Evolutionary conservation across 2,113 vertebrate species (phyloP).

Genomic region (Cygnus atratus): DNA sequence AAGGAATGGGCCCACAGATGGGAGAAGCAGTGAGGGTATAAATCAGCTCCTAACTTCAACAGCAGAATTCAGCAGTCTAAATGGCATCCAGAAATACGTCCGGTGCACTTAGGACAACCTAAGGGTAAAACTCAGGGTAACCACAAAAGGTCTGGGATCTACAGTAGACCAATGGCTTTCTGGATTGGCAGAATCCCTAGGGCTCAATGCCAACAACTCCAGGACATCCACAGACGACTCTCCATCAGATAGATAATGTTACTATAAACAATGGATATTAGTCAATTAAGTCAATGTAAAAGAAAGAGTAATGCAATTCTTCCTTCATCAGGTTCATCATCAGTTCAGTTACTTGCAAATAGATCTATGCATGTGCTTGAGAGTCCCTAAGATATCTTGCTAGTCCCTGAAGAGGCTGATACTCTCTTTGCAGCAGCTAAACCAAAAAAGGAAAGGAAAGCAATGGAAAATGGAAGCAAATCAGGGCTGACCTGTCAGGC

Average conservation of each 20-base stretch:
- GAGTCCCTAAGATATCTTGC: neutral
- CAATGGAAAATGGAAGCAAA: neutral
- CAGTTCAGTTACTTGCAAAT: neutral
- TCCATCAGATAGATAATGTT: neutral
- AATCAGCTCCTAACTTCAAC: neutral
- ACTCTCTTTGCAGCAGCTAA: neutral
- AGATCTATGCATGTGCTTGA: neutral
- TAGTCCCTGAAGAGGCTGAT: neutral
- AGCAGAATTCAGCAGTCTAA: neutral
- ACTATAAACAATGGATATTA: neutral
- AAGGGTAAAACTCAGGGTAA: neutral
- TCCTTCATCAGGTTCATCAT: neutral
- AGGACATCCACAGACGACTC: neutral
- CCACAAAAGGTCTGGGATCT: neutral
- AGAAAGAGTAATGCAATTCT: neutral
- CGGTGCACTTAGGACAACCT: neutral
- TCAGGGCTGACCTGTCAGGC: neutral
- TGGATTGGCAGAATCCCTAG: neutral
- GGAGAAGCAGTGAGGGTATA: neutral
- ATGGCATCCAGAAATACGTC: neutral
- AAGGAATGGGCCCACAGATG: accelerated
- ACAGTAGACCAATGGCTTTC: neutral
- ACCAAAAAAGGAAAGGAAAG: neutral
- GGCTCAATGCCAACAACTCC: accelerated
- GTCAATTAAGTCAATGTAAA: neutral